Base-by-base conservation (phyloP, 2,113 vertebrate species). In the Neolamprologus fasciatus region DNA sequence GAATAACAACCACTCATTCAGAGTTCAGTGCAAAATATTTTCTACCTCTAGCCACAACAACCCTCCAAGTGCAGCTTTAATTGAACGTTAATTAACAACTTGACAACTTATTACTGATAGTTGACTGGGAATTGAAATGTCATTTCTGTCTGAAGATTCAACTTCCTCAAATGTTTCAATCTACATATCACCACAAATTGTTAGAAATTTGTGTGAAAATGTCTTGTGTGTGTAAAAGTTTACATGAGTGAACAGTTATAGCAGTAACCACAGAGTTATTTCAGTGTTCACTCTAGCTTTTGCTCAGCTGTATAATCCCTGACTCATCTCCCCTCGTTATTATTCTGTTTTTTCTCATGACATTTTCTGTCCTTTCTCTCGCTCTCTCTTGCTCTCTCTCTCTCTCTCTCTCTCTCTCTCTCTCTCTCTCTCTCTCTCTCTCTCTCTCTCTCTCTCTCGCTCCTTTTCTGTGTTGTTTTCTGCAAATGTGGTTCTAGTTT, bases 331-430 rank as follows among this genome's bases (percentile, higher is more conserved):
- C 19, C 17, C 17, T 40, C 6, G 2, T 63, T 28, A 12, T 16
- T 50, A 7, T 83, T 53, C 37, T 68, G 14, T 42, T 35, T 47
- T 40, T 78, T 47, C 37, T 73, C 9, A 10, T 78, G 23, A 14
- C 7, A 57, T 21, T 26, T 28, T 35, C 61, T 45, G 16, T 47
- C 12, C 21, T 9, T 0, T 13, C 45, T 50, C 40, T 7, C 21
- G 31, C 37, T 50, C 37, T 9, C 17, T 50, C 28, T 37, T 8
- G 2, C 21, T 1, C 8, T 80, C 9, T 3, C 17, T 71, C 31
- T 5, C 7, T 3, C 7, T 5, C n/a, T 4, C 10, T 2, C n/a
- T 3, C 7, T 7, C 2, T 7, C 11, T 3, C 6, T 1, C 10
- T 9, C 50, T n/a, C 50, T 10, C 50, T 10, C 14, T 16, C 45